Evolutionary conservation across 2,888 invertebrate genomes (phyloP).

Genomic region (Trichogramma evanescens): DNA sequence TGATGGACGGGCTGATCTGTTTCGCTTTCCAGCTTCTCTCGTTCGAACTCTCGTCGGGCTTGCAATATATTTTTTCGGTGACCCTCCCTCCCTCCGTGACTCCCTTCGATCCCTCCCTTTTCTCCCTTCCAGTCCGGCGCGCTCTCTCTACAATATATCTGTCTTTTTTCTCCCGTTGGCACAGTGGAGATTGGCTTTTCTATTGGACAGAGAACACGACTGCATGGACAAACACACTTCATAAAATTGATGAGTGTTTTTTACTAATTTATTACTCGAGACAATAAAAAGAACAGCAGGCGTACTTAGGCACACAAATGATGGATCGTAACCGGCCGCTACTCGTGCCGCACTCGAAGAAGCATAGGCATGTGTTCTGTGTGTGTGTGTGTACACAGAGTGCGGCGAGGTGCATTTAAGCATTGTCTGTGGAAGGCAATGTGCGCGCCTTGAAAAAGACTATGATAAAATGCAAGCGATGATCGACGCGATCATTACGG

Average conservation of each 20-base stretch:
- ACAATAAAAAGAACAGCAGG: background rate
- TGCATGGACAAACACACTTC: conserved; percentile 24
- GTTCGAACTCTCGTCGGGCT: too few relatives aligned
- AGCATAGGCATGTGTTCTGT: background rate
- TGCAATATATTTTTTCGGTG: too few relatives aligned
- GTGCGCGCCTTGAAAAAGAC: too few relatives aligned
- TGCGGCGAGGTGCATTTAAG: background rate
- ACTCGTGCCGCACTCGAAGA: background rate
- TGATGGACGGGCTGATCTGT: conserved; percentile 22
- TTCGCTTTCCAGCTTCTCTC: conserved; percentile 9
- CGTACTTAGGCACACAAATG: conserved; percentile 8
- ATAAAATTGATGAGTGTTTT: conserved; percentile 46
- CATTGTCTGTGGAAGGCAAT: too few relatives aligned
- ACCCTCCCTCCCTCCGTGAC: background rate
- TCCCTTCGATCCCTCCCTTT: background rate
- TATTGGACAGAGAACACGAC: conserved; percentile 13
- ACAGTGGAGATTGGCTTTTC: conserved; percentile 27
- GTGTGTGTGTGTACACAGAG: too few relatives aligned
- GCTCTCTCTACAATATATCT: conserved; percentile 3
- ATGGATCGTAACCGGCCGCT: conserved; percentile 7
- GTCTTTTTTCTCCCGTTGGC: conserved; percentile 13
- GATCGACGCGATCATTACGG: too few relatives aligned
- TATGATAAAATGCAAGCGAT: too few relatives aligned
- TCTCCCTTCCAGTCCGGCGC: too few relatives aligned
- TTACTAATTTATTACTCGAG: conserved; percentile 42